Percentiles rank a stretch among this genome's conserved stretches.
Evolutionary conservation across 2,888 invertebrate genomes (phyloP).

Genomic region (Gandaritis pyraliata): DNA sequence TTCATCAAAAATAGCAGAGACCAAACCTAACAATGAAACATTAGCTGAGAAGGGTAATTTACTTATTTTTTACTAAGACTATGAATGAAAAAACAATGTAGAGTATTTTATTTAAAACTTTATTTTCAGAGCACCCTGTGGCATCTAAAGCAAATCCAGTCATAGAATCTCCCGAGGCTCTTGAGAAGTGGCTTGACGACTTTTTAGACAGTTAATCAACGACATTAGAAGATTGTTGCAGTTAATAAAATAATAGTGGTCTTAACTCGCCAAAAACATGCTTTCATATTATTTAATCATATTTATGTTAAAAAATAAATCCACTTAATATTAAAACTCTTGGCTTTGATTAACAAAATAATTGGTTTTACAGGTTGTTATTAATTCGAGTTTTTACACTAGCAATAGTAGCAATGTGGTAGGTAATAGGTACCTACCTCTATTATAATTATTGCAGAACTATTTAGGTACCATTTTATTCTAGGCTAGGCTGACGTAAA

Average conservation of each 20-base stretch:
- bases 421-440: no score
- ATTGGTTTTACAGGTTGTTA: no score
- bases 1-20: slow-evolving; percentile 1
- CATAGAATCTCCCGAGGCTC: slow-evolving; percentile 75
- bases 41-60: slow-evolving; percentile 18
- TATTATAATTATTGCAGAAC: no score
- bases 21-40: slow-evolving; percentile 1
- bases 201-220: slow-evolving; percentile 74
- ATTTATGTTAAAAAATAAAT: no score
- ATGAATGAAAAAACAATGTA: slow-evolving; percentile 25
- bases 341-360: no score
- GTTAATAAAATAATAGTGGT: no score
- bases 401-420: no score
- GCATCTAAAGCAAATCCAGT: slow-evolving; percentile 53
- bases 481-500: no score
- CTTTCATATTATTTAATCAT: not conserved
- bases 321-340: no score
- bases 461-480: no score
- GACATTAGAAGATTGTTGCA: not conserved
- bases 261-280: not conserved
- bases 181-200: slow-evolving; percentile 81
- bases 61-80: not conserved
- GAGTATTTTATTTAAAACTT: slow-evolving; percentile 31
- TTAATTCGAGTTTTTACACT: no score
- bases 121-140: slow-evolving; percentile 35